A percentile compares a stretch with the other conserved stretches of the same genome.
Evolutionary conservation across 2,113 vertebrate genomes (phyloP).

Genomic region (Odontophorus gujanensis): DNA sequence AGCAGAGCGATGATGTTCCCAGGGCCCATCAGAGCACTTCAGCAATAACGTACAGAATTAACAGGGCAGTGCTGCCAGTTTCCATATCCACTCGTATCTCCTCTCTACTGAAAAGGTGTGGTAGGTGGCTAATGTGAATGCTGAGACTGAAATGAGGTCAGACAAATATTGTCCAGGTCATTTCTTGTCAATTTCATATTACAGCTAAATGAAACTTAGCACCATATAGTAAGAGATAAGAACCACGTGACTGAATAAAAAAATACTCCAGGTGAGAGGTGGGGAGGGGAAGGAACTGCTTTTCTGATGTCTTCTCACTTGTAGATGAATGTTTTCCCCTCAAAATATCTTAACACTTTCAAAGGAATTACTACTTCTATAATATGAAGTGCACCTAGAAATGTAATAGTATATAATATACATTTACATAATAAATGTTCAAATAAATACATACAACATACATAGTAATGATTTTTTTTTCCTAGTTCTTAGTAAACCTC

Average conservation of each 20-base stretch:
- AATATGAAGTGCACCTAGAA: neutral
- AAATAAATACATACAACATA: neutral
- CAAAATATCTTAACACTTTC: slow-evolving; percentile 4
- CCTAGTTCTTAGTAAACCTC: slow-evolving; percentile 5
- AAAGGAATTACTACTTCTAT: neutral
- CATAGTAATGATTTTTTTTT: neutral
- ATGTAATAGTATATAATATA: neutral
- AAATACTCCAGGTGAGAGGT: neutral
- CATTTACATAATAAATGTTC: neutral
- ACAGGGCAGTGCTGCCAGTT: neutral
- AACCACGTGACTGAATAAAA: neutral
- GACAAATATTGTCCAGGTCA: neutral
- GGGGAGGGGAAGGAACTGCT: neutral
- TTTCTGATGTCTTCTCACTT: neutral
- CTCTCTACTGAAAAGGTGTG: neutral
- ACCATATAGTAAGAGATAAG: neutral
- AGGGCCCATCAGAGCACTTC: rapidly evolving
- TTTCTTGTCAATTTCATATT: neutral
- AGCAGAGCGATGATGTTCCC: neutral
- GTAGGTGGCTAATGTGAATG: neutral
- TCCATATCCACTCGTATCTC: neutral
- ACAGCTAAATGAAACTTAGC: neutral
- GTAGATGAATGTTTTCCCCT: neutral
- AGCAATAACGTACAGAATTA: rapidly evolving
- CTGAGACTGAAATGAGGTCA: neutral